Evolutionary conservation across 2,888 invertebrate species (phyloP).

Genomic region (Dryadula phaetusa): DNA sequence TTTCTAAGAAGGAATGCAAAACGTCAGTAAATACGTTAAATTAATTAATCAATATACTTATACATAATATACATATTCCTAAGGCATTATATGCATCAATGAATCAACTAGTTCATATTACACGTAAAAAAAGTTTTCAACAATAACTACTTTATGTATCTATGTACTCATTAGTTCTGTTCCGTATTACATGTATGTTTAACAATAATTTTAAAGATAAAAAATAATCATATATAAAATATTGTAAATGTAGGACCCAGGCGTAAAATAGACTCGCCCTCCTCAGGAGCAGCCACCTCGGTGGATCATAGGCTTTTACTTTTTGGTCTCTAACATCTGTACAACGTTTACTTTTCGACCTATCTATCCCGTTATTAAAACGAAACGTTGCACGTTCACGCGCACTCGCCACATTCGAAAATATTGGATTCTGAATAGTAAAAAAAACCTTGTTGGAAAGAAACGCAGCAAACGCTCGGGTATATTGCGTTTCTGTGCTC

Average conservation of each 20-base stretch:
- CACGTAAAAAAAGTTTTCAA: background rate
- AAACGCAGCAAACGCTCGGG: constrained; percentile 39
- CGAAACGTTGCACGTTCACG: constrained; percentile 51
- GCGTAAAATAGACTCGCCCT: background rate
- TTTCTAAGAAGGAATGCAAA: no score
- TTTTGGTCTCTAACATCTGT: constrained; percentile 53
- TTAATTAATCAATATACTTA: no score
- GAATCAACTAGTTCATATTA: background rate
- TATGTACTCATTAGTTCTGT: background rate
- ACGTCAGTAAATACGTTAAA: no score
- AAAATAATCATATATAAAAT: background rate
- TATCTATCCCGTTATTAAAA: constrained; percentile 57
- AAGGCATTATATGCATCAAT: background rate
- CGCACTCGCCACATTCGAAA: constrained; percentile 49
- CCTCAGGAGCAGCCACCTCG: background rate
- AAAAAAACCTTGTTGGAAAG: constrained; percentile 44
- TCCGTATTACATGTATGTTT: background rate
- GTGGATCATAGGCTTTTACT: constrained; percentile 39
- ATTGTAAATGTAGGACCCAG: background rate
- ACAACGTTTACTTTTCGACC: constrained; percentile 53
- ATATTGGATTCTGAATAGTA: constrained; percentile 53
- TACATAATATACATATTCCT: background rate
- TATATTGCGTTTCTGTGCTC: constrained; percentile 34
- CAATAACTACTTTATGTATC: background rate
- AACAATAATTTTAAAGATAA: background rate